A percentile compares a stretch with the other conserved stretches of the same genome.
Conservation (phyloP, 2,797 vertebrate species). For the Lepus townsendii region DNA sequence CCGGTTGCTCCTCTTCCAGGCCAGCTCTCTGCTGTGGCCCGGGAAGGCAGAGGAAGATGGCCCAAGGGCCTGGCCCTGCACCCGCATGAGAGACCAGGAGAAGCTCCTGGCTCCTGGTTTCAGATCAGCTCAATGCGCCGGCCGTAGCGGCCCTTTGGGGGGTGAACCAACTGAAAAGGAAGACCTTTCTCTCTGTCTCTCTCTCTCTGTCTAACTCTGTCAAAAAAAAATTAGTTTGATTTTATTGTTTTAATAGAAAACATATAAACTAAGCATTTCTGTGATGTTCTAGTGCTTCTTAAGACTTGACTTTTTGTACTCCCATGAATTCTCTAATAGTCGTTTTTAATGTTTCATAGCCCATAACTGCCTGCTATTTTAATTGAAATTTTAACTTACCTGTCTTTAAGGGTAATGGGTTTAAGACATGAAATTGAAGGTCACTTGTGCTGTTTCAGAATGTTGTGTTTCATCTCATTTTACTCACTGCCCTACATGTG, state of each 20-base stretch:
- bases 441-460: constrained; percentile 80
- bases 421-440: constrained; percentile 76
- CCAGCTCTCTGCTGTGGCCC: too few species aligned
- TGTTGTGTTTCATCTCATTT: constrained; percentile 84
- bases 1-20: too few species aligned
- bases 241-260: constrained; percentile 51
- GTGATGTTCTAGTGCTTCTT: constrained; percentile 58
- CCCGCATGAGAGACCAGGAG: too few species aligned
- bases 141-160: too few species aligned
- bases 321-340: not conserved
- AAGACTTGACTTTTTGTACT: constrained; percentile 17
- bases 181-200: too few species aligned
- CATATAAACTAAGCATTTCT: constrained; percentile 60
- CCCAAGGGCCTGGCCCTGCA: too few species aligned
- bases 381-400: constrained; percentile 71
- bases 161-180: too few species aligned
- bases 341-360: constrained; percentile 66
- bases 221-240: constrained; percentile 3
- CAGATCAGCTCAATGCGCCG: too few species aligned
- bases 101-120: too few species aligned
- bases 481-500: constrained; percentile 82
- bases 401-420: constrained; percentile 67
- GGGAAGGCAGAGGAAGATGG: too few species aligned
- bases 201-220: too few species aligned
- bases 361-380: constrained; percentile 77